A percentile compares a stretch with the other conserved stretches of the same genome.
phyloP scores from a whole-genome alignment of 2,797 vertebrate species.

The Hyperoplus lanceolatus region DNA sequence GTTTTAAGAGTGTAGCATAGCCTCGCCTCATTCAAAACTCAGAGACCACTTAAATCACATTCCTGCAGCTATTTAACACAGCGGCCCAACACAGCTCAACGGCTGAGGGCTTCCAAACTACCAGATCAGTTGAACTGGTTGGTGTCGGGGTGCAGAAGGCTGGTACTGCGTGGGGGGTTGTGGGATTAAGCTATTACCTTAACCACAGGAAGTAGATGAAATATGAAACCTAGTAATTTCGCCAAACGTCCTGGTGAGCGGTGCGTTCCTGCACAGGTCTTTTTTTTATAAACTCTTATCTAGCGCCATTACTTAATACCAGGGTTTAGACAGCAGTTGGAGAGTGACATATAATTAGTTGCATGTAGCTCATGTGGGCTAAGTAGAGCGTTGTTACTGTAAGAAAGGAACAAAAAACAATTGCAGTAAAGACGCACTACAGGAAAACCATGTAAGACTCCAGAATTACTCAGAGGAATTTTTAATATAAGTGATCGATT shows the following conservation, averaged over 20 bases:
- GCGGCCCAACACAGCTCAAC: conserved; percentile 68
- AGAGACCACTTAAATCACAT: conserved; percentile 85
- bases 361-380: background rate
- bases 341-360: conserved; percentile 5
- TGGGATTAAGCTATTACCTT: conserved; percentile 71
- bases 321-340: too few relatives aligned
- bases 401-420: too few relatives aligned
- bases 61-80: conserved; percentile 80
- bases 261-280: conserved; percentile 6
- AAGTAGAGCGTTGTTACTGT: background rate
- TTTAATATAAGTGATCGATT: too few relatives aligned
- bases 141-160: conserved; percentile 52
- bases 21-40: conserved; percentile 70
- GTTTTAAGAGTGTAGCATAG: conserved; percentile 68
- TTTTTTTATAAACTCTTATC: conserved; percentile 30
- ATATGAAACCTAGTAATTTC: conserved; percentile 61
- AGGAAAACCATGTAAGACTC: too few relatives aligned
- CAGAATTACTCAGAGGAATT: too few relatives aligned
- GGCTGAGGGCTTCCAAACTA: conserved; percentile 79
- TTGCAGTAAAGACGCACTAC: too few relatives aligned
- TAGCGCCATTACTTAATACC: background rate
- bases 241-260: conserved; percentile 25
- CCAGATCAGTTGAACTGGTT: conserved; percentile 46
- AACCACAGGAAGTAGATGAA: conserved; percentile 71
- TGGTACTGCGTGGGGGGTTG: conserved; percentile 46